Evolutionary conservation across 2,113 vertebrate species (phyloP).

Genomic region (Syrrhaptes paradoxus): DNA sequence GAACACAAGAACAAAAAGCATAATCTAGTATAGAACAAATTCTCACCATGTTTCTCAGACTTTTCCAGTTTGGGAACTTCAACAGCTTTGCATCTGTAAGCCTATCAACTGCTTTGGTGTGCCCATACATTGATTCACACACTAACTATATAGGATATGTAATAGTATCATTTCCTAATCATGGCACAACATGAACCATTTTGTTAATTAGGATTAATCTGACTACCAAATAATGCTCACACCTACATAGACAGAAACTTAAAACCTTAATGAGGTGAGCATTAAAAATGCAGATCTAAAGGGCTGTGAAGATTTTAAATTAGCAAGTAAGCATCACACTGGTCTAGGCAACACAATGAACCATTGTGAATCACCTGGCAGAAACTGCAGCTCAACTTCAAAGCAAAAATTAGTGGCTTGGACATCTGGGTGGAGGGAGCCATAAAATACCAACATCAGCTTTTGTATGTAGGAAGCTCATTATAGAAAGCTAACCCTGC

Average conservation of each 20-base stretch:
- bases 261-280: slow-evolving; percentile 1
- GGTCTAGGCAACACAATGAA: slow-evolving; percentile 61
- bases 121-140: slow-evolving; percentile 28
- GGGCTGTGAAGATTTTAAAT: slow-evolving; percentile 55
- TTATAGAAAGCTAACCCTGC: neutral
- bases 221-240: slow-evolving; percentile 9
- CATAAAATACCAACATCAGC: slow-evolving; percentile 41
- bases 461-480: slow-evolving; percentile 10
- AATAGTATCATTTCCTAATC: slow-evolving; percentile 36
- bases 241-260: slow-evolving; percentile 55
- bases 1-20: neutral
- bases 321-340: slow-evolving; percentile 38
- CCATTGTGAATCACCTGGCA: slow-evolving; percentile 64
- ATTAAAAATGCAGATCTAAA: slow-evolving; percentile 59
- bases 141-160: neutral
- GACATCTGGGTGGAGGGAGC: slow-evolving; percentile 3
- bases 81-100: neutral
- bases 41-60: neutral
- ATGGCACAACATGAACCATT: slow-evolving; percentile 57
- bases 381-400: slow-evolving; percentile 72
- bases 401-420: slow-evolving; percentile 65
- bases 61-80: neutral
- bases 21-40: neutral
- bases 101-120: neutral
- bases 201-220: slow-evolving; percentile 54